Percentiles rank a stretch among this genome's conserved stretches.
phyloP scores from a whole-genome alignment of 1,140 invertebrate species.

The Nebria ingens region DNA sequence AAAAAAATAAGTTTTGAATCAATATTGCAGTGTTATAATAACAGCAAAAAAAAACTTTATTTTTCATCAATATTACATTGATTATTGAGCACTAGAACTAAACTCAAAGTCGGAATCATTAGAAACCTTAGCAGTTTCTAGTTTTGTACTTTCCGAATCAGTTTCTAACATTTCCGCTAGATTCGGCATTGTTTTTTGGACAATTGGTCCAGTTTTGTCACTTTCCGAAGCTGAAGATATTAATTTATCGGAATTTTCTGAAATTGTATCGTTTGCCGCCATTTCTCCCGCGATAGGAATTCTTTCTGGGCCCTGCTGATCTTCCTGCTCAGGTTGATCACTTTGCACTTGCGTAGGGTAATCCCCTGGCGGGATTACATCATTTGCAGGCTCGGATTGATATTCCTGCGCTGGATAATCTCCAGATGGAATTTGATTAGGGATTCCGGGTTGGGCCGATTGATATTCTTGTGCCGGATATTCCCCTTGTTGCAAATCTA shows the following conservation, averaged over 20 bases:
- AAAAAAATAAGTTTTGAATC: too few species aligned
- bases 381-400: not conserved
- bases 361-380: not conserved
- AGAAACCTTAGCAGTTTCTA: not conserved
- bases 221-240: too few species aligned
- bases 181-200: not conserved
- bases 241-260: not conserved
- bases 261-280: not conserved
- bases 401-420: not conserved
- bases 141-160: not conserved
- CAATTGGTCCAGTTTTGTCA: not conserved
- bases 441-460: not conserved
- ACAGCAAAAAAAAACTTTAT: too few species aligned
- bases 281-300: not conserved
- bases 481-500: not conserved
- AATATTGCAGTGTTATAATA: too few species aligned
- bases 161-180: constrained; percentile 1
- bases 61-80: too few species aligned
- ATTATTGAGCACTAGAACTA: too few species aligned
- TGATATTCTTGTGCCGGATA: not conserved
- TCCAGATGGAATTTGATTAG: too few species aligned
- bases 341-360: not conserved
- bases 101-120: constrained; percentile 6
- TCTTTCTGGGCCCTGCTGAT: not conserved
- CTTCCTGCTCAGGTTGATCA: not conserved